Percentiles rank a stretch among this genome's conserved stretches.
These are phyloP conservation scores for Siniperca undulata DNA, from an alignment of 2,797 vertebrate species.

Conservation along the genomic window DNA sequence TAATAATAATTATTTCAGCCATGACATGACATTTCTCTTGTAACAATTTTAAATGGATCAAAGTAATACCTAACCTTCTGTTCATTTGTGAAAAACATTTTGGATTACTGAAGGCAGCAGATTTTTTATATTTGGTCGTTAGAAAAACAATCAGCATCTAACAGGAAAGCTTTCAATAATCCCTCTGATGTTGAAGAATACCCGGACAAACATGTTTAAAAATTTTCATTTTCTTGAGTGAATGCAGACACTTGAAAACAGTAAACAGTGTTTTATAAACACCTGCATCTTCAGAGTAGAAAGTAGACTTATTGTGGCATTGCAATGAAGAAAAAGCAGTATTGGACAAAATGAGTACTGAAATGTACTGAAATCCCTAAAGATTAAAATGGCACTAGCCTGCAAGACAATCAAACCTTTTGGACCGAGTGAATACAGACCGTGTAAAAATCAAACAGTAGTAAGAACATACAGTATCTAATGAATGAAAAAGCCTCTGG, in stretches of 20 bases:
- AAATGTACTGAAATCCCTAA: not conserved
- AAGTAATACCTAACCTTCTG: not conserved
- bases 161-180: not conserved
- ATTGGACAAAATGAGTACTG: not conserved
- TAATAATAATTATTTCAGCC: not conserved
- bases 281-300: slow-evolving; percentile 3
- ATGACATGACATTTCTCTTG: not conserved
- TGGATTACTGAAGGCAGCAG: not conserved
- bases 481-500: not conserved
- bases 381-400: not conserved
- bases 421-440: not conserved
- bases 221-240: not conserved
- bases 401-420: not conserved
- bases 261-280: not conserved
- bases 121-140: not conserved
- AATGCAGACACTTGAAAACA: not conserved
- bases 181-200: not conserved
- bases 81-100: not conserved
- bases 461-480: not conserved
- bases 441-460: not conserved
- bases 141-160: not conserved
- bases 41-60: not conserved
- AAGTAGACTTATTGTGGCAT: not conserved
- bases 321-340: not conserved
- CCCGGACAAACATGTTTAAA: not conserved